phyloP scores from a whole-genome alignment of 2,888 invertebrate genomes.

The Pollenia amentaria region DNA sequence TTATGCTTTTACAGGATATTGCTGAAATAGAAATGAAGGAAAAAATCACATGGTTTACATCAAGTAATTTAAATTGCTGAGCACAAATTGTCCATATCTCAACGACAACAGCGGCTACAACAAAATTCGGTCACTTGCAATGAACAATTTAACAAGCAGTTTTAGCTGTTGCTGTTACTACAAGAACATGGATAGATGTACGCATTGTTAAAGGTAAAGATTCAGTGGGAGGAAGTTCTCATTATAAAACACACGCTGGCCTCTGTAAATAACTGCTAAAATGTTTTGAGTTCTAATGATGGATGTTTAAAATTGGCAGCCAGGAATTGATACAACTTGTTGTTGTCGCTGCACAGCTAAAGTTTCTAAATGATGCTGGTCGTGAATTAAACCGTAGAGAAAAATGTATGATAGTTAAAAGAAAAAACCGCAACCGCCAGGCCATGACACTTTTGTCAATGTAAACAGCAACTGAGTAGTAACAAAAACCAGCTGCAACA shows the following conservation, averaged over 20 bases:
- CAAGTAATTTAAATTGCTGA: constrained; percentile 67
- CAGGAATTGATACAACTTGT: not conserved
- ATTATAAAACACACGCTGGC: constrained; percentile 26
- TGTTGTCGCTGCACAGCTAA: not conserved
- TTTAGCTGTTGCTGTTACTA: not conserved
- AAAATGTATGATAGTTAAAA: constrained; percentile 26
- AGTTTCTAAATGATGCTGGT: constrained; percentile 36
- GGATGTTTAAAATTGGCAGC: constrained; percentile 60
- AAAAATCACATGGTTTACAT: constrained; percentile 43
- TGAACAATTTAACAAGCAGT: not conserved
- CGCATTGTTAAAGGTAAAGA: not conserved
- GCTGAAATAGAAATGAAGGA: not conserved
- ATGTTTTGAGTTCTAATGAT: constrained; percentile 67
- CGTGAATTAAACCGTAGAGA: constrained; percentile 30
- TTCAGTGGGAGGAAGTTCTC: not conserved
- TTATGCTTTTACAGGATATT: constrained; percentile 44
- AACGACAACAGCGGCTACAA: constrained; percentile 10
- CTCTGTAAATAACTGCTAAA: constrained; percentile 51
- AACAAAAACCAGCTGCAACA: constrained; percentile 35
- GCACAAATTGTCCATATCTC: constrained; percentile 64
- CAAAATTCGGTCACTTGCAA: constrained; percentile 30
- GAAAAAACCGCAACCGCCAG: constrained; percentile 60
- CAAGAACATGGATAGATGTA: not conserved
- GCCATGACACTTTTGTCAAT: constrained; percentile 66
- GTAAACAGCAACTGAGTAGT: constrained; percentile 46